Conservation (phyloP, 1,140 invertebrate species). For the Aphidius gifuensis region DNA sequence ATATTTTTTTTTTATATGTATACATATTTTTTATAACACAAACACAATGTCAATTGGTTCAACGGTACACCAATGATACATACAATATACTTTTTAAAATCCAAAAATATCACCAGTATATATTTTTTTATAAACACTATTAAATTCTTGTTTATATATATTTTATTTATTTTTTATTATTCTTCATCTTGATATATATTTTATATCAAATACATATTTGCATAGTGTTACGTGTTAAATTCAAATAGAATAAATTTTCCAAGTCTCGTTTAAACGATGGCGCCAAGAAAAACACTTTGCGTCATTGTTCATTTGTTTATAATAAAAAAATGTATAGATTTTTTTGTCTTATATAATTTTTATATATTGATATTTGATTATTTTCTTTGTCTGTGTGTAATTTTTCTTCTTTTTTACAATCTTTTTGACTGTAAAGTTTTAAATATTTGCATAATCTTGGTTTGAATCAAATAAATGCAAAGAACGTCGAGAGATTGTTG, state of each 20-base stretch:
- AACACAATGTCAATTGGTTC: conserved; percentile 22
- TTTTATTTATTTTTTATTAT: not conserved
- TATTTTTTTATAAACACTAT: too few relatives aligned
- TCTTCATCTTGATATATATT: not conserved
- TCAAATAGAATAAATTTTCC: conserved; percentile 7
- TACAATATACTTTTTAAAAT: not conserved
- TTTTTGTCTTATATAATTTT: too few relatives aligned
- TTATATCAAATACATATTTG: too few relatives aligned
- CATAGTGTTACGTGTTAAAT: not conserved
- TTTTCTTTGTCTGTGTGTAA: not conserved
- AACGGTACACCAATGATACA: conserved; percentile 20
- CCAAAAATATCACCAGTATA: too few relatives aligned
- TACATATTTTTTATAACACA: not conserved
- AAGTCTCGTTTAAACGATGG: conserved; percentile 20
- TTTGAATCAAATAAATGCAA: conserved; percentile 4
- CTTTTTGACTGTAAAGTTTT: not conserved
- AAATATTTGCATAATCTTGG: conserved; percentile 14
- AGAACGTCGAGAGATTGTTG: not conserved
- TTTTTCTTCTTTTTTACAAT: too few relatives aligned
- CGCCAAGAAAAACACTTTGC: conserved; percentile 28
- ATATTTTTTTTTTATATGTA: not conserved
- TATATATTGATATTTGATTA: not conserved
- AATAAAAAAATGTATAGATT: conserved; percentile 17
- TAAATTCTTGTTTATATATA: conserved; percentile 2
- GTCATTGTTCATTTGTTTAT: conserved; percentile 25